Percentiles rank a stretch among this genome's conserved stretches.
Evolutionary conservation across 2,113 vertebrate species (phyloP).

Genomic region (Atlantisia rogersi): DNA sequence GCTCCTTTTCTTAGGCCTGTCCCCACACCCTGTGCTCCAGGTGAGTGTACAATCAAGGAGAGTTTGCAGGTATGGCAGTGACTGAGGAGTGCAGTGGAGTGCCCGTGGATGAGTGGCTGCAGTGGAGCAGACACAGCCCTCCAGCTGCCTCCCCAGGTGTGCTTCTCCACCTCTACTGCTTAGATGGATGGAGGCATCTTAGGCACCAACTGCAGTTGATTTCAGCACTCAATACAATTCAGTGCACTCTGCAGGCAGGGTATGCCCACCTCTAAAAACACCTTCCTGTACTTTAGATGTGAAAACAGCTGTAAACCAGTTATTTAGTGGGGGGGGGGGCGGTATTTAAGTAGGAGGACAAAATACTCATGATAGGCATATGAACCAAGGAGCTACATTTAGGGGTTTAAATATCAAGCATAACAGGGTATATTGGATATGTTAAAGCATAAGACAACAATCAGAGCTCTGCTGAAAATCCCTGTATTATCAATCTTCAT

Average conservation of each 20-base stretch:
- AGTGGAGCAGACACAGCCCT: background rate
- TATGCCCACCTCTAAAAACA: background rate
- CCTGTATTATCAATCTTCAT: background rate
- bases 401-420: background rate
- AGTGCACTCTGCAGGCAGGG: background rate
- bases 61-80: background rate
- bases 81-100: too few species aligned
- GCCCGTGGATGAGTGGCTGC: background rate
- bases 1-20: background rate
- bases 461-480: background rate
- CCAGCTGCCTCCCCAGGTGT: background rate
- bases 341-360: background rate
- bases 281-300: background rate
- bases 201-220: background rate
- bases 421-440: background rate
- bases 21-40: background rate
- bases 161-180: background rate
- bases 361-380: background rate
- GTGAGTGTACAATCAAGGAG: background rate
- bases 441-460: background rate
- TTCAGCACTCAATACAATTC: background rate
- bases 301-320: background rate
- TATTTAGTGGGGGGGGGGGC: too few species aligned
- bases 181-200: background rate
- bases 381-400: background rate